These are phyloP conservation scores for Callosobruchus maculatus DNA, from an alignment of 2,888 invertebrate species.

Conservation along the genomic window DNA sequence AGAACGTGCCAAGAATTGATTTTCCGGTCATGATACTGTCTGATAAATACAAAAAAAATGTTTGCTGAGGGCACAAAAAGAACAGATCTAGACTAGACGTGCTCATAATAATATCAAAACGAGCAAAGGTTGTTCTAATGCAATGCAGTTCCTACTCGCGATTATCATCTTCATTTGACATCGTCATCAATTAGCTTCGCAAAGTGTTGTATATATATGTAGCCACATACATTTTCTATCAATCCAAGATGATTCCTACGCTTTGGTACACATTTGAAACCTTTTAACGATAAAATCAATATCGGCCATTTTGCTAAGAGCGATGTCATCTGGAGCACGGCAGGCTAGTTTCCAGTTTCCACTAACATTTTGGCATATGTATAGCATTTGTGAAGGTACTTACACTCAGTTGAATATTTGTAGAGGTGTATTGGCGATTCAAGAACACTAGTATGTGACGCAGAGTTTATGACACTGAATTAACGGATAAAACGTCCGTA, in stretches of 20 bases:
- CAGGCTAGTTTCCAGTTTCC: background rate
- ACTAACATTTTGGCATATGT: background rate
- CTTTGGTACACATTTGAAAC: conserved; percentile 18
- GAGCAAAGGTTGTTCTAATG: background rate
- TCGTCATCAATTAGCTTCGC: background rate
- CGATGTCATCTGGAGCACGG: conserved; percentile 10
- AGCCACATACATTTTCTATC: background rate
- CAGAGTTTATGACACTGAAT: background rate
- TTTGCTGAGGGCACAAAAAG: background rate
- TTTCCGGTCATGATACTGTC: background rate
- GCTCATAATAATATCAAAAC: background rate
- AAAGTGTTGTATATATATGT: background rate
- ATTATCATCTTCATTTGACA: background rate
- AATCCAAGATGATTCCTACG: background rate
- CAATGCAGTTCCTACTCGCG: background rate
- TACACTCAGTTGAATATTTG: background rate
- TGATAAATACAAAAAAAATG: background rate
- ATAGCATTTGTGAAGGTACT: background rate
- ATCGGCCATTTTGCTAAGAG: conserved; percentile 44
- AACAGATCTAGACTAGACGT: background rate
- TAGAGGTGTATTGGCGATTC: background rate
- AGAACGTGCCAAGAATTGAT: background rate
- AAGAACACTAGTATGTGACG: background rate
- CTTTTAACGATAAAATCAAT: conserved; percentile 40
- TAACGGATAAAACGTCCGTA: background rate